Base-by-base conservation (phyloP, 1,140 invertebrate species). In the Papilio helenus region DNA sequence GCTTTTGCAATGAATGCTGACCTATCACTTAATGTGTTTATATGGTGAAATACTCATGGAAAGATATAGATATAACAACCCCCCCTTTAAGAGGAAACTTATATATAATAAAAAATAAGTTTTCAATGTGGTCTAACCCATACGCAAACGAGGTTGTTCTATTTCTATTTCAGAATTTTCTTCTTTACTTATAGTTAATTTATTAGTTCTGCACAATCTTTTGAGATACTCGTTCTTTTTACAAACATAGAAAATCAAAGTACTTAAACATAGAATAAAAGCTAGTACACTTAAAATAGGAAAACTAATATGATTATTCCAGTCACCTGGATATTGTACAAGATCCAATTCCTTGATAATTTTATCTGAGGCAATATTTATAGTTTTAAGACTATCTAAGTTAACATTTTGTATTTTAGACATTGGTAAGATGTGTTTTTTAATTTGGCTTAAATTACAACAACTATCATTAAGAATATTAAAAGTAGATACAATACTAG, bases 391-490 rank as follows among this genome's bases (percentile, higher is more conserved):
- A 49, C 16, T 12, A 46, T 46, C 44, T 49, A 49, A 16, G 3
- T 16, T 49, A 16, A 49, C 46, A 49, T 14, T 49, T 49, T 18
- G 14, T 14, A 49, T 49, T 49, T 49, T 49, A 16, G 46, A 16
- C 16, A 49, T 49, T 49, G 14, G 14, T 49, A 16, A 14, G 16
- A 14, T 49, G 46, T 49, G 14, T 49, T 58, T 58, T 0, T 2
- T 8, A 58, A n/a, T 20, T 58, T 58, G 51, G n/a, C 8, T 20
- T 18, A 20, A n/a, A 58, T 79, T 55, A 79, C 79, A 79, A 79
- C 68, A 79, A 34, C 20, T 29, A 42, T 79, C 79, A 73, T 39
- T 79, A 16, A 79, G 9, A 51, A 79, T 79, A 79, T 79, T 72
- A 58, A 79, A 79, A 46, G 73, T 18, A 20, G 79, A 39, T 20